Evolutionary conservation across 2,888 invertebrate genomes (phyloP).

Genomic region (Sycophila texana): DNA sequence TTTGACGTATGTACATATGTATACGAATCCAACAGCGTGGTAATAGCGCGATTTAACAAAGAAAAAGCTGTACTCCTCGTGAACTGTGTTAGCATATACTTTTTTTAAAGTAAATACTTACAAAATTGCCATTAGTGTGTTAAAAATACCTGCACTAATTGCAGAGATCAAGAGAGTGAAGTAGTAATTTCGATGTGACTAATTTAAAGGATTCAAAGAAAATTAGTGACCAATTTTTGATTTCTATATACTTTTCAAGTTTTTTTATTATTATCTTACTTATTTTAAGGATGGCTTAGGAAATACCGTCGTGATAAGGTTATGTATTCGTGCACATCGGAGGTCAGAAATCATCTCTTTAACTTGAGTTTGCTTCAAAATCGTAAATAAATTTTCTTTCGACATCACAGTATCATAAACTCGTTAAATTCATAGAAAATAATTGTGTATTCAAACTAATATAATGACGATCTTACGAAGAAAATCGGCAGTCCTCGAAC

Average conservation of each 20-base stretch:
- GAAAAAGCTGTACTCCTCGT: no score
- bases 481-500: conserved; percentile 10
- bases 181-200: no score
- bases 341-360: conserved; percentile 41
- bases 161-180: no score
- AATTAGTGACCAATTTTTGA: no score
- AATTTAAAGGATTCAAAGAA: no score
- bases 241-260: not conserved
- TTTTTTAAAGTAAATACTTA: no score
- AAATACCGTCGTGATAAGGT: conserved; percentile 26
- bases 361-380: conserved; percentile 25
- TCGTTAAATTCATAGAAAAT: conserved; percentile 23
- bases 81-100: no score
- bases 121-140: no score
- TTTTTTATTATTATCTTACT: not conserved
- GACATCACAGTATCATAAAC: not conserved
- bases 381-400: conserved; percentile 34
- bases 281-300: conserved; percentile 1
- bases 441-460: conserved; percentile 5
- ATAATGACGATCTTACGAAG: conserved; percentile 13
- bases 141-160: no score
- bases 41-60: no score
- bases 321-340: conserved; percentile 11
- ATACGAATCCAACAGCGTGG: no score
- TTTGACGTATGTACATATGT: no score